Evolutionary conservation across 1,140 invertebrate species (phyloP).

Genomic region (Lutraria rhynchaena): DNA sequence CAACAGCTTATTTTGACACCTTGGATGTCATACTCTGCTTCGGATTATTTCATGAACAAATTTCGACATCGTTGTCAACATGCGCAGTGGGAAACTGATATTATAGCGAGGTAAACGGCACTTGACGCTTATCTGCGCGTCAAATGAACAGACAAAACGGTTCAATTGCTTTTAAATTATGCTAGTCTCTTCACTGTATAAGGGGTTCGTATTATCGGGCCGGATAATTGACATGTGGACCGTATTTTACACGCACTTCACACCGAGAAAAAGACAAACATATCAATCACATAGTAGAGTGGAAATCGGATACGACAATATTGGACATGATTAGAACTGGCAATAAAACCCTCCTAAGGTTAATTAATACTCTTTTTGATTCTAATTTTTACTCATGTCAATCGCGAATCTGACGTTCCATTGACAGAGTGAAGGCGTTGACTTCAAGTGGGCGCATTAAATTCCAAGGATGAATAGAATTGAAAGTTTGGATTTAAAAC

Average conservation of each 20-base stretch:
- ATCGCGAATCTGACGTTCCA: too few species aligned
- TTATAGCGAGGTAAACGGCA: constrained; percentile 20
- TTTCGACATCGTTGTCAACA: background rate
- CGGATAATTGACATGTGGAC: constrained; percentile 41
- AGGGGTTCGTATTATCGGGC: constrained; percentile 21
- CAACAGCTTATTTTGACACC: constrained; percentile 23
- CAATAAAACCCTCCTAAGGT: too few species aligned
- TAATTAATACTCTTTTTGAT: too few species aligned
- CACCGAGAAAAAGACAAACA: constrained; percentile 5
- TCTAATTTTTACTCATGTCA: too few species aligned
- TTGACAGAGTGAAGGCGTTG: too few species aligned
- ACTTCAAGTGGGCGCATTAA: too few species aligned
- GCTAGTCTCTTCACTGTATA: constrained; percentile 22
- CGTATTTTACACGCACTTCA: constrained; percentile 24
- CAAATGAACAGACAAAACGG: constrained; percentile 28
- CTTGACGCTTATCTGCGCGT: constrained; percentile 35
- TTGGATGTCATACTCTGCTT: background rate
- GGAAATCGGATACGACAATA: too few species aligned
- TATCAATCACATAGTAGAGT: constrained; percentile 8
- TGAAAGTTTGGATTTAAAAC: too few species aligned
- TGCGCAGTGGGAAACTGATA: background rate
- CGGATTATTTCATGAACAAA: constrained; percentile 25
- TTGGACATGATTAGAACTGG: too few species aligned
- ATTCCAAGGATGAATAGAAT: too few species aligned
- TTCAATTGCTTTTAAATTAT: constrained; percentile 34